These are phyloP conservation scores for Amorpha juglandis DNA, from an alignment of 2,888 invertebrate genomes.

Conservation along the genomic window DNA sequence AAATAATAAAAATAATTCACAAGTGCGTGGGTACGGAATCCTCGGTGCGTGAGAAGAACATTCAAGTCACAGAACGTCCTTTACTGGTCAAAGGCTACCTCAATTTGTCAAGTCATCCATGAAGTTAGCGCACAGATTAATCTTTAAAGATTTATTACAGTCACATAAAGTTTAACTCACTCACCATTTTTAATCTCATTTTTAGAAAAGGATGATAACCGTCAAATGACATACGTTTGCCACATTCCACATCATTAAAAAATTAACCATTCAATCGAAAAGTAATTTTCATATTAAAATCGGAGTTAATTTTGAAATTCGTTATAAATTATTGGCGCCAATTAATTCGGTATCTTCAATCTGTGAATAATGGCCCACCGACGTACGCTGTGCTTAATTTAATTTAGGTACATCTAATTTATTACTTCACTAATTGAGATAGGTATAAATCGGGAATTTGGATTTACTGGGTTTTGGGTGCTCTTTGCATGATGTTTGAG, in stretches of 20 bases:
- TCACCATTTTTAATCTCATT: background rate
- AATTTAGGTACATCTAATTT: conserved; percentile 24
- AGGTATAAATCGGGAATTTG: conserved; percentile 9
- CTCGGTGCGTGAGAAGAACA: too few relatives aligned
- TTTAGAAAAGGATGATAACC: background rate
- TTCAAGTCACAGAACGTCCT: too few relatives aligned
- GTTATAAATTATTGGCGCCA: conserved; percentile 14
- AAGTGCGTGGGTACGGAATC: too few relatives aligned
- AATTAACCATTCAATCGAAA: conserved; percentile 28
- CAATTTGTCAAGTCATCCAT: too few relatives aligned
- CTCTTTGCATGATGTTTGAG: background rate
- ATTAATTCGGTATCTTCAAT: conserved; percentile 27
- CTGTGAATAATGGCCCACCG: conserved; percentile 21
- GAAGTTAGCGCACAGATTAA: too few relatives aligned
- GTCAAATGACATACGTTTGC: background rate
- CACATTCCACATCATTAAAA: conserved; percentile 12
- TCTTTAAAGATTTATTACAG: too few relatives aligned
- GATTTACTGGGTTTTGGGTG: conserved; percentile 6
- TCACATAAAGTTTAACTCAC: background rate
- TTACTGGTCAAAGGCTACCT: too few relatives aligned
- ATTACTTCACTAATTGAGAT: conserved; percentile 22
- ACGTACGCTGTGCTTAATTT: conserved; percentile 21
- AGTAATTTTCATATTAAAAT: conserved; percentile 27
- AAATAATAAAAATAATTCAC: too few relatives aligned
- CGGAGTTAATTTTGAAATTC: conserved; percentile 25